Percentiles rank a stretch among this genome's conserved stretches.
Conservation (phyloP, 1,140 invertebrate species). For the Calliopsis andreniformis region DNA sequence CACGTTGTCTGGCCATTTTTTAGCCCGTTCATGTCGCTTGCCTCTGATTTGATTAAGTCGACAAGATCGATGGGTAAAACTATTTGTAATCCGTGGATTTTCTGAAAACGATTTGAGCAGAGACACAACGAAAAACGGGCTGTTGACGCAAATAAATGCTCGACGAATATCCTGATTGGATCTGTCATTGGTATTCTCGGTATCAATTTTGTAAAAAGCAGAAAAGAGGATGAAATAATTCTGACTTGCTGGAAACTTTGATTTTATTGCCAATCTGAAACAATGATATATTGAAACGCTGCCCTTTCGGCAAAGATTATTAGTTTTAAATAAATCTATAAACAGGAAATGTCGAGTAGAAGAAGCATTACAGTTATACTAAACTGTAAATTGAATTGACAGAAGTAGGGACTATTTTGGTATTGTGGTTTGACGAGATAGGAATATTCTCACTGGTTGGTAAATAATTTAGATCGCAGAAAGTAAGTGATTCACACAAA, state of each 20-base stretch:
- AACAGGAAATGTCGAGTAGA: no score
- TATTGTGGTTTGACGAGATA: no score
- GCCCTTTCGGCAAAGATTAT: no score
- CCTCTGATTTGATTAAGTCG: background rate
- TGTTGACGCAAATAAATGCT: background rate
- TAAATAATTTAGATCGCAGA: conserved; percentile 25
- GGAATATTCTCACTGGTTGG: conserved; percentile 14
- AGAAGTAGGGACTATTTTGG: background rate
- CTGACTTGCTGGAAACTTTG: no score
- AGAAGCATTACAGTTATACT: no score
- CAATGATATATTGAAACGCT: no score
- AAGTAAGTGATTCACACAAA: conserved; percentile 35
- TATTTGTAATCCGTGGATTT: background rate
- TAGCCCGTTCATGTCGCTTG: no score
- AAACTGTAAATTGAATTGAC: background rate
- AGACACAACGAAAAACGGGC: background rate
- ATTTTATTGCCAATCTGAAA: no score
- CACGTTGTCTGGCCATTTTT: background rate
- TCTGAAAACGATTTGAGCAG: background rate
- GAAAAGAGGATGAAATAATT: no score
- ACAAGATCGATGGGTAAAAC: background rate
- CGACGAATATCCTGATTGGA: background rate
- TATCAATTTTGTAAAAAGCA: background rate
- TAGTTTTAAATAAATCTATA: no score
- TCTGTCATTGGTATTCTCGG: background rate